Evolutionary conservation across 92 coral and sea anemone species (phyloP).

Genomic region (Isaurus tuberculatus): DNA sequence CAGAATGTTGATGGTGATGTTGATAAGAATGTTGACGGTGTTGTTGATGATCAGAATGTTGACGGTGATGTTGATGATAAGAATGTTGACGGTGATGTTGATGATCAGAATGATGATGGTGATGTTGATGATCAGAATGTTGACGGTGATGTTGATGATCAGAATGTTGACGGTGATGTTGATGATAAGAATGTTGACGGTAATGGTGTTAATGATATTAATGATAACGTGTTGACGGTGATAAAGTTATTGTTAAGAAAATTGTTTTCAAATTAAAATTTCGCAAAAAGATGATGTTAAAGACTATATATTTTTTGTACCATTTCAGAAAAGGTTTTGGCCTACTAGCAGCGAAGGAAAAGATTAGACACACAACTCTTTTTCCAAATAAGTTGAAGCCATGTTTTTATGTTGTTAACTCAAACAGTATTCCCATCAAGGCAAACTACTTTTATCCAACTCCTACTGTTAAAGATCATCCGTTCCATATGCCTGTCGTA

Average conservation of each 20-base stretch:
- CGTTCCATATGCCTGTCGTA: no score
- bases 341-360: no score
- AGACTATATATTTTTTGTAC: no score
- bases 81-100: neutral
- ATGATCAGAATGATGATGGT: neutral
- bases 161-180: neutral
- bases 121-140: neutral
- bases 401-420: no score
- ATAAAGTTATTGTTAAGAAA: neutral
- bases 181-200: neutral
- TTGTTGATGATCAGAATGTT: neutral
- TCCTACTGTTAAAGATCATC: no score
- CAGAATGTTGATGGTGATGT: neutral
- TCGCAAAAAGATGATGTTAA: no score
- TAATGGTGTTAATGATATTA: neutral
- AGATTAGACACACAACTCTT: no score
- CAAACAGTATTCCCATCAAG: no score
- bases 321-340: no score
- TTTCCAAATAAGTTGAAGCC: no score
- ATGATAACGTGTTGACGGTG: neutral
- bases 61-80: neutral
- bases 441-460: no score
- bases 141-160: neutral
- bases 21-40: neutral
- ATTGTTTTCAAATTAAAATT: no score